These are phyloP conservation scores for Apis mellifera DNA, from an alignment of 1,140 invertebrate genomes.

Conservation along the genomic window DNA sequence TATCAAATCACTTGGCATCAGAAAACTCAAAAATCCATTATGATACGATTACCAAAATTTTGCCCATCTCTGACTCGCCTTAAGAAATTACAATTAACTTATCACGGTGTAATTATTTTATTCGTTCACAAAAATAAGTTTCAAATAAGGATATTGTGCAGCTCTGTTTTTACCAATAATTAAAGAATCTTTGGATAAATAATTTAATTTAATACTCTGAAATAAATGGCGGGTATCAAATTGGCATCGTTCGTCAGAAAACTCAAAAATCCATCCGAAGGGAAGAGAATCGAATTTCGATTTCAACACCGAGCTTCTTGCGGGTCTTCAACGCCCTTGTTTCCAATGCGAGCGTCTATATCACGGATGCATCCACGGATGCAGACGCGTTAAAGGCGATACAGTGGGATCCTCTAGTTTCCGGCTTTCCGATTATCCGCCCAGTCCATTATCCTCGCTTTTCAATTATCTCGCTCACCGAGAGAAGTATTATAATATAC, in stretches of 20 bases:
- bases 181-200: no score
- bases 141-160: no score
- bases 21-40: no score
- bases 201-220: no score
- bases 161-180: no score
- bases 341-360: neutral
- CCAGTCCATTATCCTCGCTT: slow-evolving; percentile 16
- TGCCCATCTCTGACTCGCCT: no score
- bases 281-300: slow-evolving; percentile 27
- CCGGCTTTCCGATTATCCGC: slow-evolving; percentile 23
- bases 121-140: no score
- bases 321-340: neutral
- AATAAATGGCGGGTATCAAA: no score
- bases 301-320: slow-evolving; percentile 13
- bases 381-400: slow-evolving; percentile 4
- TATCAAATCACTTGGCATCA: no score
- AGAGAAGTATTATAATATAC: neutral
- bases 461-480: slow-evolving; percentile 17
- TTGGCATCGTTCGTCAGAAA: neutral
- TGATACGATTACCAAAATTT: no score
- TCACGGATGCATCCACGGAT: neutral
- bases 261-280: neutral
- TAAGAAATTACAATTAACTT: no score
- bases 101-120: no score
- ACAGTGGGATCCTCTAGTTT: neutral